Percentiles rank a stretch among this genome's conserved stretches.
phyloP scores from a whole-genome alignment of 2,113 vertebrate genomes.

The Poeciliopsis occidentalis region DNA sequence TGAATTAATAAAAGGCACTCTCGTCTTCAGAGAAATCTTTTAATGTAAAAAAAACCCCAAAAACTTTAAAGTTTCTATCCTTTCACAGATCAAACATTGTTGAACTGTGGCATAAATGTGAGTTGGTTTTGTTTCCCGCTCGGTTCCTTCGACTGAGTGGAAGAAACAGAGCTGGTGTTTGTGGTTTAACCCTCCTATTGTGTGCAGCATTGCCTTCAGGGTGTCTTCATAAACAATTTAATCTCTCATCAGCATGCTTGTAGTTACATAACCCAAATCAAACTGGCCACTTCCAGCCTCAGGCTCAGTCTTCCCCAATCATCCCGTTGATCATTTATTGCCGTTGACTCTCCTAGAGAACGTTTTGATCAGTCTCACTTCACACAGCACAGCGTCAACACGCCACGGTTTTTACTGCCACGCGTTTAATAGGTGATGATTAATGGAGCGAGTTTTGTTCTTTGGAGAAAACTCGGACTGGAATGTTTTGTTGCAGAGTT shows the following conservation, averaged over 20 bases:
- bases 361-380: neutral
- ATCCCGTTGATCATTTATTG: neutral
- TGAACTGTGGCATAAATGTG: neutral
- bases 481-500: neutral
- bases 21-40: neutral
- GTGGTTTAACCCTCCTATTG: neutral
- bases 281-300: conserved; percentile 27
- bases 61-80: neutral
- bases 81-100: neutral
- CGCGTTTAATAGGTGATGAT: neutral
- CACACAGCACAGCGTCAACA: neutral
- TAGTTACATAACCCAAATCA: conserved; percentile 38
- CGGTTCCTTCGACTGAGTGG: neutral
- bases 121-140: neutral
- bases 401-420: neutral
- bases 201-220: conserved; percentile 31
- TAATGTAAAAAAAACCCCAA: too few relatives aligned
- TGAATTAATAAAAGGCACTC: neutral
- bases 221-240: conserved; percentile 36
- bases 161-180: neutral
- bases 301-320: conserved; percentile 16
- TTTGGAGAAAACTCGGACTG: neutral
- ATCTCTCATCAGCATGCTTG: conserved; percentile 28
- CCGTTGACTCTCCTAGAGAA: neutral
- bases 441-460: neutral